Base-by-base conservation (phyloP, 2,113 vertebrate genomes). In the Solenodon paradoxus region DNA sequence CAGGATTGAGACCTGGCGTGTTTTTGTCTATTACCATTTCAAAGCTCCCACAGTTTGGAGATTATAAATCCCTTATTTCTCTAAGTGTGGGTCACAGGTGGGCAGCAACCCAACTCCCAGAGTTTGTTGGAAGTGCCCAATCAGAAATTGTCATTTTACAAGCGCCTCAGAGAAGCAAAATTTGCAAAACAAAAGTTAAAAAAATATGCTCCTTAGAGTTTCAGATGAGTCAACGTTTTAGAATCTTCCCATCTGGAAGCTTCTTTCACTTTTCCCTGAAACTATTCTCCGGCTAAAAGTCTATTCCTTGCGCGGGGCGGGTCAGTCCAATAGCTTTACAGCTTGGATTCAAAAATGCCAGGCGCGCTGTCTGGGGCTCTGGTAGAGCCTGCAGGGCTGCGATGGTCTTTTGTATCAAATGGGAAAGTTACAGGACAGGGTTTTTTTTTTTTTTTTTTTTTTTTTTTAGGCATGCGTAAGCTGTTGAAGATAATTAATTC, bases 131-230 rank as follows among this genome's bases (percentile, higher is more conserved):
- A 61, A 66, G 68, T 30, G 32, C 22, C 1, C 3, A 64, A 19
- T 80, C 6, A 55, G 20, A 75, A 57, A 17, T 19, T 53, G 55
- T 61, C 10, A 4, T 57, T 61, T 57, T 40, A 78, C 2, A 59
- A 57, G 40, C n/a, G 26, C 17, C 11, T 9, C 61, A 20, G n/a
- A 20, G 4, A 68, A 53, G 11, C 30, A 42, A 32, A 26, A 13
- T 90, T 38, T 91, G 71, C 78, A 79, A 88, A 84, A 15, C 53
- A 19, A 4, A n/a, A n/a, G n/a, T n/a, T n/a, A n/a, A n/a, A 3
- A 30, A 80, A 68, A 17, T 9, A 11, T 55, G 57, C 28, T 63
- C 59, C 40, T 10, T 64, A 20, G 63, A 63, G 71, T 95, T 20
- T 55, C 45, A 40, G 45, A 45, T 3, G 24, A 75, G 47, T 13